Conservation (phyloP, 2,888 invertebrate species). For the Lagria hirta region DNA sequence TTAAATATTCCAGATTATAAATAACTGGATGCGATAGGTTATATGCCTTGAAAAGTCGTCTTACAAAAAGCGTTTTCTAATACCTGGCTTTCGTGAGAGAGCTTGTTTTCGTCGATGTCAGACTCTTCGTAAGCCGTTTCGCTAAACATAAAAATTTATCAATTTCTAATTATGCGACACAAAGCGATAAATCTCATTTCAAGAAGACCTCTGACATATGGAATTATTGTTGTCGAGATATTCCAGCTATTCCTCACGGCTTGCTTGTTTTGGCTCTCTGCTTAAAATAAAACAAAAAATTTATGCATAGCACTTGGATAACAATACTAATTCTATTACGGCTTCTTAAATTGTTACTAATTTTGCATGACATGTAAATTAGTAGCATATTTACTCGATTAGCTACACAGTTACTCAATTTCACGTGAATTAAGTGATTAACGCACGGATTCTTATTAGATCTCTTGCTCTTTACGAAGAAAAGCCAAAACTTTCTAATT, state of each 20-base stretch:
- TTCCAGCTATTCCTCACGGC: constrained; percentile 49
- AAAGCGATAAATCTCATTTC: constrained; percentile 47
- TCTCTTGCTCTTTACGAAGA: too few relatives aligned
- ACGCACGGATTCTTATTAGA: too few relatives aligned
- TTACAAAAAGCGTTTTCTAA: constrained; percentile 55
- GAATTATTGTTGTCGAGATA: constrained; percentile 49
- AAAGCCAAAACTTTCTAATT: too few relatives aligned
- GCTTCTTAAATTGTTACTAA: background rate
- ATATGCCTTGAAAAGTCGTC: constrained; percentile 34
- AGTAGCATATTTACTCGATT: constrained; percentile 13
- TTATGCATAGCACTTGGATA: constrained; percentile 40
- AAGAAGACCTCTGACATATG: constrained; percentile 36
- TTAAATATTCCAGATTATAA: constrained; percentile 58
- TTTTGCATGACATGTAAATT: constrained; percentile 18
- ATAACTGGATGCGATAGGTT: constrained; percentile 54
- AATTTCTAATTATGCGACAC: constrained; percentile 54
- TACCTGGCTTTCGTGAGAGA: constrained; percentile 47
- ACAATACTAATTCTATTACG: constrained; percentile 5
- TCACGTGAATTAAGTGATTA: constrained; percentile 3
- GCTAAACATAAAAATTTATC: constrained; percentile 53
- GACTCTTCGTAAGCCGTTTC: constrained; percentile 38
- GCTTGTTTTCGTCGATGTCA: constrained; percentile 41
- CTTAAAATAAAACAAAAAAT: constrained; percentile 45
- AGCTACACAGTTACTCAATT: constrained; percentile 13
- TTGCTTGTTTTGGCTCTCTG: too few relatives aligned